phyloP scores from a whole-genome alignment of 2,888 invertebrate genomes.

The Ichneumoninae sp. region DNA sequence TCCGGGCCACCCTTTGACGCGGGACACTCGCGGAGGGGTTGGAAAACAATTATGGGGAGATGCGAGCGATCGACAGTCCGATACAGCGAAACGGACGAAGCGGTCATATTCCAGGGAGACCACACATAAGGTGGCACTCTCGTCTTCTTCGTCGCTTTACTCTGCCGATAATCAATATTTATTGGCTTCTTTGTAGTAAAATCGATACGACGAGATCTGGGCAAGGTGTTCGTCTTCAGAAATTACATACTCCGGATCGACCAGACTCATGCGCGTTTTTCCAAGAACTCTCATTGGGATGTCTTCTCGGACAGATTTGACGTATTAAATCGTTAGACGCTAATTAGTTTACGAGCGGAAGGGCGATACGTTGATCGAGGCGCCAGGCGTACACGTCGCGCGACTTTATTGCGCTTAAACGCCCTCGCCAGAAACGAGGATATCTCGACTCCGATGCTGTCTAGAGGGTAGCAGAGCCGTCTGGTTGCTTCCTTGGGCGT shows the following conservation, averaged over 20 bases:
- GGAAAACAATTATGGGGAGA: slow-evolving; percentile 42
- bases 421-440: slow-evolving; percentile 58
- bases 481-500: slow-evolving; percentile 53
- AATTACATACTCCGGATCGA: not conserved
- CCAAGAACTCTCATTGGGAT: not conserved
- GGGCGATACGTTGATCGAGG: slow-evolving; percentile 54
- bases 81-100: not conserved
- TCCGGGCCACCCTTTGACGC: slow-evolving; percentile 35
- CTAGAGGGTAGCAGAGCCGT: slow-evolving; percentile 34
- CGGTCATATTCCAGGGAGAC: not conserved
- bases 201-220: not conserved
- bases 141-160: not conserved
- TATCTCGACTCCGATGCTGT: slow-evolving; percentile 54
- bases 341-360: slow-evolving; percentile 66
- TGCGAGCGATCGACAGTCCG: slow-evolving; percentile 1
- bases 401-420: slow-evolving; percentile 71
- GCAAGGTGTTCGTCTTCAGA: not conserved
- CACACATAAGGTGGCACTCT: not conserved
- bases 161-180: not conserved
- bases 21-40: slow-evolving; percentile 31
- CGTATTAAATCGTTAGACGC: slow-evolving; percentile 17
- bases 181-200: not conserved
- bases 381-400: slow-evolving; percentile 53
- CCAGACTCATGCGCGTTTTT: not conserved
- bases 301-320: not conserved